Evolutionary conservation across 2,888 invertebrate species (phyloP).

Genomic region (Lobophora halterata): DNA sequence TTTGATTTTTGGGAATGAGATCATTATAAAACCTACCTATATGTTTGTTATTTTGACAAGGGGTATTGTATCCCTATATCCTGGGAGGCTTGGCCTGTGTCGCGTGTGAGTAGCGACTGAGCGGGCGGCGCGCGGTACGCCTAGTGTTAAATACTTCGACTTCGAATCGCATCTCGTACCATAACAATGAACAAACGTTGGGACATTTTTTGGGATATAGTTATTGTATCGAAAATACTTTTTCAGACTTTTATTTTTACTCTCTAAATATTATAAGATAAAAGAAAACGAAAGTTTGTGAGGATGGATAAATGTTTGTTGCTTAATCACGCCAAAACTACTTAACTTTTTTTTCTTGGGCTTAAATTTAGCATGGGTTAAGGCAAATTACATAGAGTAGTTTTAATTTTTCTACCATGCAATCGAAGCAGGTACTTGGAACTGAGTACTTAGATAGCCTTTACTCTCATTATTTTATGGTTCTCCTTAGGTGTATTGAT

Average conservation of each 20-base stretch:
- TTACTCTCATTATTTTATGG: no score
- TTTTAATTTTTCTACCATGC: no score
- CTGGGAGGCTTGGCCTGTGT: conserved; percentile 50
- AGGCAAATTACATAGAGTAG: no score
- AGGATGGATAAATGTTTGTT: no score
- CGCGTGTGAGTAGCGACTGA: conserved; percentile 64
- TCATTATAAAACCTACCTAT: conserved; percentile 29
- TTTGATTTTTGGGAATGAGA: background rate
- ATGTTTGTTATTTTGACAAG: conserved; percentile 26
- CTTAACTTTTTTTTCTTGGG: no score
- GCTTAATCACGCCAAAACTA: no score
- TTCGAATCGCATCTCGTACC: conserved; percentile 60
- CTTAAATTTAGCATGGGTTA: no score
- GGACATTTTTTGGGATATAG: conserved; percentile 47
- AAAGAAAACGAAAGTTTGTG: no score
- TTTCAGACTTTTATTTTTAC: background rate
- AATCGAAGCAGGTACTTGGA: no score
- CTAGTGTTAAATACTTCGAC: conserved; percentile 74
- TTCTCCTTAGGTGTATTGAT: no score
- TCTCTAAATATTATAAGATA: no score
- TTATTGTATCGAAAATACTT: background rate
- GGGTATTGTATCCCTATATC: conserved; percentile 36
- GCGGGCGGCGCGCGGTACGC: conserved; percentile 59
- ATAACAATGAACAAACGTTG: conserved; percentile 51
- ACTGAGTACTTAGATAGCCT: no score